Conservation (phyloP, 92 coral and sea anemone species). For the Ricordea florida region DNA sequence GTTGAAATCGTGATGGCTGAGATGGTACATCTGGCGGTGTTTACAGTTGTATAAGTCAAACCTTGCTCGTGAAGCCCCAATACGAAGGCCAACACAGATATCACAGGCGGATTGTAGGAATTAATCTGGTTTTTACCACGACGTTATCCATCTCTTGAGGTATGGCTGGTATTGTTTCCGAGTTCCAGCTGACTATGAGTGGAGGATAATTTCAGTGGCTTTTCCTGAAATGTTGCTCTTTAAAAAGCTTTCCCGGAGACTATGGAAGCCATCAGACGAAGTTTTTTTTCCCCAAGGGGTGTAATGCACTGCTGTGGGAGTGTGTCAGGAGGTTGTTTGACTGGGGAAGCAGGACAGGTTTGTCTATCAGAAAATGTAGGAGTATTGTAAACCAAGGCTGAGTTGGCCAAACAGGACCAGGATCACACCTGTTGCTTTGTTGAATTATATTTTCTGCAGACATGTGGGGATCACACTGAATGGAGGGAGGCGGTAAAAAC, state of each 20-base stretch:
- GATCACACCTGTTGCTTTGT: constrained; percentile 24
- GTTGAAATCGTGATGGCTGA: constrained; percentile 3
- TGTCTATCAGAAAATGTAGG: constrained; percentile 23
- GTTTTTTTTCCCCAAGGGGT: constrained; percentile 7
- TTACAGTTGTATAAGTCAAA: not conserved
- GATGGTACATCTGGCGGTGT: constrained; percentile 15
- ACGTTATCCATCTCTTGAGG: constrained; percentile 4
- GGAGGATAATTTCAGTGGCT: constrained; percentile 35
- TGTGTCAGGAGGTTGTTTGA: not conserved
- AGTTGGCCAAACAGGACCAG: constrained; percentile 45
- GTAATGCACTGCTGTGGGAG: constrained; percentile 20
- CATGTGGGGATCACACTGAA: constrained; percentile 26
- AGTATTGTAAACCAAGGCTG: constrained; percentile 50
- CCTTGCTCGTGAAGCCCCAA: constrained; percentile 18
- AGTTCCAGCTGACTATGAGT: constrained; percentile 24
- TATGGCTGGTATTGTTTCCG: constrained; percentile 14
- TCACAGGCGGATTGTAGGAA: constrained; percentile 41
- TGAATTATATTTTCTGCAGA: constrained; percentile 16
- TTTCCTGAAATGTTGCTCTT: constrained; percentile 30
- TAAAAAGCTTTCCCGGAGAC: constrained; percentile 28
- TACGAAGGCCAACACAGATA: constrained; percentile 12
- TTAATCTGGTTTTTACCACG: constrained; percentile 21
- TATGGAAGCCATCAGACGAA: constrained; percentile 32
- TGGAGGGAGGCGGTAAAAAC: constrained; percentile 56
- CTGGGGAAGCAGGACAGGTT: constrained; percentile 26